Evolutionary conservation across 1,140 invertebrate species (phyloP).

Genomic region (Patella vulgata): DNA sequence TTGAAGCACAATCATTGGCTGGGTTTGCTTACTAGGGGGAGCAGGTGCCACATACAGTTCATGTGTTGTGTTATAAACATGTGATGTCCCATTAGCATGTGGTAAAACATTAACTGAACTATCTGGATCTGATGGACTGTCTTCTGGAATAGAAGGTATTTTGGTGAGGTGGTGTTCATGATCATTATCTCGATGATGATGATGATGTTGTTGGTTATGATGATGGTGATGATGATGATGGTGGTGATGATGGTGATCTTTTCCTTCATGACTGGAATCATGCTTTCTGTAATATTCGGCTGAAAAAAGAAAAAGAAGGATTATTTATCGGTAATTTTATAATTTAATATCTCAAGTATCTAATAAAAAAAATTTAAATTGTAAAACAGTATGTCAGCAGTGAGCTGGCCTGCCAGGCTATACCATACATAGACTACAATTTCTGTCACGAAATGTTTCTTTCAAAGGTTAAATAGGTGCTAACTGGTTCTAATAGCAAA

Average conservation of each 20-base stretch:
- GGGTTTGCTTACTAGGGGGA: constrained; percentile 13
- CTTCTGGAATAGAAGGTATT: not conserved
- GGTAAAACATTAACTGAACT: no score
- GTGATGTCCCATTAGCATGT: no score
- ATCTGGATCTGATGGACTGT: not conserved
- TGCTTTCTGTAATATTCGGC: constrained; percentile 38
- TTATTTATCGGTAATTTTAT: no score
- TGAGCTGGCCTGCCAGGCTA: no score
- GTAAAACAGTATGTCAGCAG: no score
- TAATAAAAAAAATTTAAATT: no score
- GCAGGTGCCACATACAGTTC: not conserved
- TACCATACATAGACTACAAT: no score
- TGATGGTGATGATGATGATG: constrained; percentile 1
- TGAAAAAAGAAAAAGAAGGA: constrained; percentile 22
- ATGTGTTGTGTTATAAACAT: not conserved
- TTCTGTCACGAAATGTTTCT: no score
- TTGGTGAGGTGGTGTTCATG: not conserved
- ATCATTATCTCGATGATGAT: not conserved
- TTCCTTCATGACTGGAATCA: not conserved
- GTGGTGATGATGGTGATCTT: constrained; percentile 1
- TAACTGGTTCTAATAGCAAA: no score
- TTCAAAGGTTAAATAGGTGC: no score
- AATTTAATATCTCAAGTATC: no score
- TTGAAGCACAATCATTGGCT: constrained; percentile 52
- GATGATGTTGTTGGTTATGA: not conserved